These are phyloP conservation scores for Gerris lacustris DNA, from an alignment of 2,888 invertebrate genomes.

Conservation along the genomic window DNA sequence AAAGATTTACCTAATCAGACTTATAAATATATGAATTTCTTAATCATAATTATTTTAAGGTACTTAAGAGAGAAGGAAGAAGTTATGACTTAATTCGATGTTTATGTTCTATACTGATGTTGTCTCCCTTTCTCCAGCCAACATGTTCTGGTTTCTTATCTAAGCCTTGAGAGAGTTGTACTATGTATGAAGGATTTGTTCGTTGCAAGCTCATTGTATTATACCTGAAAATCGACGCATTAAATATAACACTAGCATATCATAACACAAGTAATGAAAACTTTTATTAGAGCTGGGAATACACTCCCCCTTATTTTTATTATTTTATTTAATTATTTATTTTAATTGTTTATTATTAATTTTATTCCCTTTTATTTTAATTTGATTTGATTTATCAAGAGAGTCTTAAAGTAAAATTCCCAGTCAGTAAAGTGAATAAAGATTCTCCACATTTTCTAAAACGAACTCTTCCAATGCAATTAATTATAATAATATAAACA, in stretches of 20 bases:
- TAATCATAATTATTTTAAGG: not conserved
- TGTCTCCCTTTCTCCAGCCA: slow-evolving; percentile 22
- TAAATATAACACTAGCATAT: no score
- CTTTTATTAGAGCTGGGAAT: not conserved
- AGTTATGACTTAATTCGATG: slow-evolving; percentile 11
- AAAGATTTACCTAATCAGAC: slow-evolving; percentile 2
- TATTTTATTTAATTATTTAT: no score
- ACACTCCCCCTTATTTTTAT: not conserved
- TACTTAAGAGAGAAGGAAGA: slow-evolving; percentile 7
- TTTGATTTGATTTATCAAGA: no score
- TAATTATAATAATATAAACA: no score
- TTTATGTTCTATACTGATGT: no score
- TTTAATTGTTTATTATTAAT: no score
- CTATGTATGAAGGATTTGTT: slow-evolving; percentile 25
- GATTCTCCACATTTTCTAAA: no score
- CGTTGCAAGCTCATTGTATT: slow-evolving; percentile 24
- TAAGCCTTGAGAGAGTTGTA: slow-evolving; percentile 24
- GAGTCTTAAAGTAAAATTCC: no score
- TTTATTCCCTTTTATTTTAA: no score
- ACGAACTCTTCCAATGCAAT: no score
- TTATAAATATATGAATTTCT: not conserved
- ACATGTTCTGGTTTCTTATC: slow-evolving; percentile 23
- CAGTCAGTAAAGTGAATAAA: no score
- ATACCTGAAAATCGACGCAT: slow-evolving; percentile 15
- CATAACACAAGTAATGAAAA: no score